These are phyloP conservation scores for Notiomystis cincta DNA, from an alignment of 2,113 vertebrate genomes.

Conservation along the genomic window DNA sequence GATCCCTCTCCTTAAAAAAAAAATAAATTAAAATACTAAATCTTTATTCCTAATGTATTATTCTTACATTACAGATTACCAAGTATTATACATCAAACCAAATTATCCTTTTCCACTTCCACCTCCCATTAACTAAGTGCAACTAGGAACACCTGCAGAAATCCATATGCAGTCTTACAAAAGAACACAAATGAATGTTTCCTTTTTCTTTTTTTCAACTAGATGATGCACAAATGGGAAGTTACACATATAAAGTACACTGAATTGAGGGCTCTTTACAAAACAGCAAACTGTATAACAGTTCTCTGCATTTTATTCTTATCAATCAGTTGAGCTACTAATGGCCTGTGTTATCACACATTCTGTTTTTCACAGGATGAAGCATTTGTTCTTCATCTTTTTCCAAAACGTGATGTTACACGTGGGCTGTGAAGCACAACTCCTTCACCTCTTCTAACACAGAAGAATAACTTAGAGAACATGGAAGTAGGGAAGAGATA, in stretches of 20 bases:
- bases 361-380: not conserved
- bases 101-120: not conserved
- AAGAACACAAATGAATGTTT: not conserved
- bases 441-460: not conserved
- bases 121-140: not conserved
- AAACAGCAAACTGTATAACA: not conserved
- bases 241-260: not conserved
- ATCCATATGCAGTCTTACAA: not conserved
- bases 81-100: not conserved
- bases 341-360: not conserved
- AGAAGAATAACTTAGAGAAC: not conserved
- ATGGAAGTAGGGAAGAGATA: not conserved
- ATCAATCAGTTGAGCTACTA: not conserved
- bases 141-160: not conserved
- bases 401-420: not conserved
- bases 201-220: not conserved
- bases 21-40: not conserved
- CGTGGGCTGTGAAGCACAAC: not conserved
- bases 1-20: not conserved
- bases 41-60: not conserved
- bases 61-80: not conserved
- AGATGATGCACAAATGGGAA: rapidly evolving
- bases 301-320: not conserved
- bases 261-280: not conserved
- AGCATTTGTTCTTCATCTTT: not conserved